Evolutionary conservation across 2,113 vertebrate genomes (phyloP).

Genomic region (Semicossyphus pulcher): DNA sequence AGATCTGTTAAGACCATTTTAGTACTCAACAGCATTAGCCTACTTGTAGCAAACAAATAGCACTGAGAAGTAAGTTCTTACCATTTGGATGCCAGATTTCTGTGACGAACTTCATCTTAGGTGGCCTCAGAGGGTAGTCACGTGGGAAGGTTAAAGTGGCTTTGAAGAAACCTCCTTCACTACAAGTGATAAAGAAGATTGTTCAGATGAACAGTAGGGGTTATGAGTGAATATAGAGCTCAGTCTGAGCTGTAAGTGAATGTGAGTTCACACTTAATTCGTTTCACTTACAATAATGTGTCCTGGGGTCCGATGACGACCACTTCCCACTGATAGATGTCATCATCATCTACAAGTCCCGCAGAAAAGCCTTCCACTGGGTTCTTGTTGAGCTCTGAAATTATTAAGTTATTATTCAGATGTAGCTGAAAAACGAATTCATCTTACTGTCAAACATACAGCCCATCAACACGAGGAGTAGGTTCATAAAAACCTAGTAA

Average conservation of each 20-base stretch:
- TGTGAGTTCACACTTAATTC: not conserved
- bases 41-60: too few species aligned
- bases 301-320: conserved; percentile 99
- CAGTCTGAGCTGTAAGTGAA: not conserved
- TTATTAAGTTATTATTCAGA: too few species aligned
- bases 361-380: conserved; percentile 99
- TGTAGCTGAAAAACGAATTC: too few species aligned
- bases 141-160: conserved; percentile 99
- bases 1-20: too few species aligned
- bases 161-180: conserved; percentile 99
- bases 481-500: not conserved
- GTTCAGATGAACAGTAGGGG: not conserved
- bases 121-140: conserved; percentile 98
- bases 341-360: conserved; percentile 98
- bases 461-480: not conserved
- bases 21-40: too few species aligned
- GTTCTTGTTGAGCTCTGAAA: conserved; percentile 98
- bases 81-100: conserved; percentile 99
- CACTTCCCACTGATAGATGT: conserved; percentile 99
- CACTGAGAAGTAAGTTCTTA: conserved; percentile 64
- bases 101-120: conserved; percentile 99
- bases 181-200: conserved; percentile 53
- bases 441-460: too few species aligned
- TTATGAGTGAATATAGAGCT: not conserved
- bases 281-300: conserved; percentile 95